phyloP scores from a whole-genome alignment of 2,888 invertebrate genomes.

The Lysandra bellargus region DNA sequence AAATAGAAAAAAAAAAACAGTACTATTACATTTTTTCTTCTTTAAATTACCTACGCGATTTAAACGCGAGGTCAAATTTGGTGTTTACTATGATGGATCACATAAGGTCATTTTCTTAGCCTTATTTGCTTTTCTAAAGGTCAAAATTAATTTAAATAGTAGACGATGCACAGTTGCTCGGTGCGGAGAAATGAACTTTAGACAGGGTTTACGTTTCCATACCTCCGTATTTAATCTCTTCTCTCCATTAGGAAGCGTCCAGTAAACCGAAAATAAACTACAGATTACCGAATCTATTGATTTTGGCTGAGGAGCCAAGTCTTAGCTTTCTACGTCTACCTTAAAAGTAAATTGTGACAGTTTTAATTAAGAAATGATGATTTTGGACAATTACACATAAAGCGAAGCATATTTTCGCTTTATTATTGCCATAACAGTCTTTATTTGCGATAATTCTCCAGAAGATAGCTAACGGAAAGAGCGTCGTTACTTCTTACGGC shows the following conservation, averaged over 20 bases:
- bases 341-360: not conserved
- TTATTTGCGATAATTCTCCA: constrained; percentile 23
- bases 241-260: not conserved
- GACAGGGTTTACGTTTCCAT: not conserved
- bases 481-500: constrained; percentile 2
- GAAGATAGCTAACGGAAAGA: constrained; percentile 20
- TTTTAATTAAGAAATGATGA: constrained; percentile 14
- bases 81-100: too few relatives aligned
- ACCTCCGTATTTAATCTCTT: not conserved
- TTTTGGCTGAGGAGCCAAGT: not conserved
- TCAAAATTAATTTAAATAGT: not conserved
- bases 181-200: not conserved
- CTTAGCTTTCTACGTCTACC: not conserved
- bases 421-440: constrained; percentile 16
- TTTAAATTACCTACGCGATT: too few relatives aligned
- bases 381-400: constrained; percentile 2
- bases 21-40: too few relatives aligned
- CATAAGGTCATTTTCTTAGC: too few relatives aligned
- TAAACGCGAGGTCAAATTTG: too few relatives aligned
- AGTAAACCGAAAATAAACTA: constrained; percentile 7
- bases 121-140: too few relatives aligned
- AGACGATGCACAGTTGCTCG: not conserved
- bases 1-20: too few relatives aligned
- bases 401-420: constrained; percentile 7
- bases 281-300: not conserved